Evolutionary conservation across 2,888 invertebrate species (phyloP).

Genomic region (Ochropleura leucogaster): DNA sequence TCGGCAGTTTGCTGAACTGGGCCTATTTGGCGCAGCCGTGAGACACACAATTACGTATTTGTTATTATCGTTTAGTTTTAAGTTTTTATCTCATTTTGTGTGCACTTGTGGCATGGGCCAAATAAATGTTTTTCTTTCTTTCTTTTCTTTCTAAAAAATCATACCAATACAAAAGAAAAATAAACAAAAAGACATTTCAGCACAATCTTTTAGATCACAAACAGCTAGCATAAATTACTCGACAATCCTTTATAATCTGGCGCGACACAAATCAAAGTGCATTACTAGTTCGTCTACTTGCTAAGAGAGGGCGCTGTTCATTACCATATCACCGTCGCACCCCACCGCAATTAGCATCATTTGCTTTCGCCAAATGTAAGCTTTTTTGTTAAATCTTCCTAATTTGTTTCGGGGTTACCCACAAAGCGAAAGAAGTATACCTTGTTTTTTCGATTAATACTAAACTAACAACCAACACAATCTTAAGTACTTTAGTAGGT

Average conservation of each 20-base stretch:
- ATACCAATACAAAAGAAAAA: conserved; percentile 3
- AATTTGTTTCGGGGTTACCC: conserved; percentile 75
- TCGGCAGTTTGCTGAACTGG: too few species aligned
- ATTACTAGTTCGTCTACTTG: conserved; percentile 71
- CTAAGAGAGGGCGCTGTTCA: conserved; percentile 79
- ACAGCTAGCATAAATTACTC: conserved; percentile 35
- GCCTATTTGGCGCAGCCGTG: too few species aligned
- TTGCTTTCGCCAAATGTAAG: conserved; percentile 79
- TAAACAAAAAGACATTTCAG: not conserved
- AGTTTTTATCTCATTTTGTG: too few species aligned
- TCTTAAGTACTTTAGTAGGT: too few species aligned
- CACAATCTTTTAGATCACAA: conserved; percentile 28
- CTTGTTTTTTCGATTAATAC: not conserved
- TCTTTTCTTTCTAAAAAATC: too few species aligned
- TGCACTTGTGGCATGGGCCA: too few species aligned
- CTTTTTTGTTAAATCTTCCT: conserved; percentile 83
- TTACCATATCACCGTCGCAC: conserved; percentile 75
- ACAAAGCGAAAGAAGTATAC: not conserved
- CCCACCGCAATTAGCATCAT: conserved; percentile 79
- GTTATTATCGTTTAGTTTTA: too few species aligned
- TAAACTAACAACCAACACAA: too few species aligned
- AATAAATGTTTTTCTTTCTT: too few species aligned
- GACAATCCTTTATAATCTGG: conserved; percentile 60
- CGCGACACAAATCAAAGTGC: conserved; percentile 62
- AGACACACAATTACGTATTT: too few species aligned